These are phyloP conservation scores for Bubo blakistoni DNA, from an alignment of 2,113 vertebrate species.

Conservation along the genomic window DNA sequence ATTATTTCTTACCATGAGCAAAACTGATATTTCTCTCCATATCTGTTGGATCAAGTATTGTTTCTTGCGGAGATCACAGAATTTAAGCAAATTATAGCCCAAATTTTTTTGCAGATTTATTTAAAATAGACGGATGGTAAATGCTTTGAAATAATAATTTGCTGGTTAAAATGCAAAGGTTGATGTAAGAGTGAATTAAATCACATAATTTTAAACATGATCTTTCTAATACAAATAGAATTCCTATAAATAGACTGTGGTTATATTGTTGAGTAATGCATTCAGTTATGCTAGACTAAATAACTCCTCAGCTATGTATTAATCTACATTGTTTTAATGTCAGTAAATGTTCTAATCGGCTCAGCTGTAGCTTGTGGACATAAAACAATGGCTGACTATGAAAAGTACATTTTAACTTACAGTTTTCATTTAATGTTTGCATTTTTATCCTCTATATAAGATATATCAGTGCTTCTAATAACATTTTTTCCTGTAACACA, in stretches of 20 bases:
- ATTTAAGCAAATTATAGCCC: conserved; percentile 22
- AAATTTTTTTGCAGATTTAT: conserved; percentile 4
- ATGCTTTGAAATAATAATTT: conserved; percentile 50
- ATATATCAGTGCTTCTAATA: neutral
- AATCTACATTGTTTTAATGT: conserved; percentile 55
- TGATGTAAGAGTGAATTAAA: conserved; percentile 51
- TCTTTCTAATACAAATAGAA: conserved; percentile 32
- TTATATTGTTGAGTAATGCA: neutral
- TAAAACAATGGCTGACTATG: neutral
- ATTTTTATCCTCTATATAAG: neutral
- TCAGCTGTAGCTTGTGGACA: conserved; percentile 47
- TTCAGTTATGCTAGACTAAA: conserved; percentile 53
- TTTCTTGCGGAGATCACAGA: neutral
- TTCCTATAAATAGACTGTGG: conserved; percentile 55
- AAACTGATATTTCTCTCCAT: neutral
- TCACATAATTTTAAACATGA: conserved; percentile 31
- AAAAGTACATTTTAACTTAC: conserved; percentile 33
- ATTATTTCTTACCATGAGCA: neutral
- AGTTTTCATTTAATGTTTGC: neutral
- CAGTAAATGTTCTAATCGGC: conserved; percentile 38
- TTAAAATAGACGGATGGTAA: conserved; percentile 2
- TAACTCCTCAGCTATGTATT: neutral
- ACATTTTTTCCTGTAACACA: neutral
- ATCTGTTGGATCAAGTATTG: neutral
- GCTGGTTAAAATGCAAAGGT: conserved; percentile 34